Conservation (phyloP, 2,113 vertebrate genomes). For the Arenaria interpres region DNA sequence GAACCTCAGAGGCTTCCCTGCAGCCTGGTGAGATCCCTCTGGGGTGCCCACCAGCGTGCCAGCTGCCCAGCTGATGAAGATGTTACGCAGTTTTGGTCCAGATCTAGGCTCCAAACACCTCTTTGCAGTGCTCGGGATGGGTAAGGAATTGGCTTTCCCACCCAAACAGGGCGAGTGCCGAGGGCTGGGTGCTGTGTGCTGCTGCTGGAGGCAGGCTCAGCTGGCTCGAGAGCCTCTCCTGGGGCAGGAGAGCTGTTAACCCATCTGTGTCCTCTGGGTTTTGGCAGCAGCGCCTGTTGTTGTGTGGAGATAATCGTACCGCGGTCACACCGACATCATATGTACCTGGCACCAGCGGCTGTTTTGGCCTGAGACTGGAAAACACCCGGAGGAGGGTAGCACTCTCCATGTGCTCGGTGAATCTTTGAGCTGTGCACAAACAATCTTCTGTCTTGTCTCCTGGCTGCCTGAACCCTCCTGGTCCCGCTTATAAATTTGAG, state of each 20-base stretch:
- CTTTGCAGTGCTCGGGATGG: neutral
- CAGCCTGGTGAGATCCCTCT: neutral
- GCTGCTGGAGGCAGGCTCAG: neutral
- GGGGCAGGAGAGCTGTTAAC: neutral
- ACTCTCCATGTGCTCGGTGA: neutral
- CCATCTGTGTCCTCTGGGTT: neutral
- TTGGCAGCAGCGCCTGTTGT: neutral
- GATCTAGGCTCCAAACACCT: neutral
- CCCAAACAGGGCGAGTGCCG: rapidly evolving
- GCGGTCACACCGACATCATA: neutral
- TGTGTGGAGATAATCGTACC: neutral
- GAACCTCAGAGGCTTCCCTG: neutral
- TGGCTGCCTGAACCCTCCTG: neutral
- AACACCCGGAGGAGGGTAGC: neutral
- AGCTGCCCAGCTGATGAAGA: neutral
- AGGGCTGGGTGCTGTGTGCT: rapidly evolving
- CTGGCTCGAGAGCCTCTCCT: neutral
- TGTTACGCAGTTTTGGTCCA: neutral
- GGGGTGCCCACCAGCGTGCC: neutral
- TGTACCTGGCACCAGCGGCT: neutral
- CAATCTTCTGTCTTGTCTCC: neutral
- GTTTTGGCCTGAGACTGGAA: neutral
- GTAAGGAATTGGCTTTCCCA: neutral
- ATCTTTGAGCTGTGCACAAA: neutral
- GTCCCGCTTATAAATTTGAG: neutral